Conservation (phyloP, 2,797 vertebrate genomes). For the Nyctalus aviator region DNA sequence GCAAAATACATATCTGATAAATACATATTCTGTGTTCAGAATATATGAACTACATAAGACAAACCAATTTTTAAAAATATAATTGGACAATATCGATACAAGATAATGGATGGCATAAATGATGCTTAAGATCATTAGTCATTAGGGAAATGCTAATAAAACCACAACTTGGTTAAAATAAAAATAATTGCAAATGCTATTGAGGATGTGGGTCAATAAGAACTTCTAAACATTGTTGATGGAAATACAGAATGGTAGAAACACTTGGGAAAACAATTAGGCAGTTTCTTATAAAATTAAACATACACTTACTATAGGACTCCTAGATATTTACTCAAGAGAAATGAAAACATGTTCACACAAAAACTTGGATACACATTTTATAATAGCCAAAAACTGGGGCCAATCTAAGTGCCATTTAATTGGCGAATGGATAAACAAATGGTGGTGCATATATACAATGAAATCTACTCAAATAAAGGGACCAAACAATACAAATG, state of each 20-base stretch:
- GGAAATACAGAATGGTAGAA: neutral
- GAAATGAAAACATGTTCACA: constrained; percentile 43
- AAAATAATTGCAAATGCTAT: neutral
- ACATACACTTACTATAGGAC: neutral
- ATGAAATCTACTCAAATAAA: neutral
- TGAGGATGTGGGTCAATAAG: neutral
- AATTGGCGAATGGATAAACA: neutral
- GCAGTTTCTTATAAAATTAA: constrained; percentile 15
- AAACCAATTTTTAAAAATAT: neutral
- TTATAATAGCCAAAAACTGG: neutral
- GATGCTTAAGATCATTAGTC: neutral
- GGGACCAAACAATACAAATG: constrained; percentile 21
- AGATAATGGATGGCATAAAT: neutral
- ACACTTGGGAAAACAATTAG: neutral
- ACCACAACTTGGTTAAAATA: neutral
- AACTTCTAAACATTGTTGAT: neutral
- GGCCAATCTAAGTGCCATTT: constrained; percentile 3
- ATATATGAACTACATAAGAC: neutral
- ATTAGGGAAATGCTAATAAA: constrained; percentile 38
- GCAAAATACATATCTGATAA: neutral
- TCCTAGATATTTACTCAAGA: constrained; percentile 27
- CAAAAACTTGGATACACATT: constrained; percentile 11
- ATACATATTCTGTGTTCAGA: neutral
- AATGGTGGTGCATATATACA: neutral
- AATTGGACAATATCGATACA: neutral